Conservation (phyloP, 2,113 vertebrate genomes). For the Tychaedon coryphoeus region DNA sequence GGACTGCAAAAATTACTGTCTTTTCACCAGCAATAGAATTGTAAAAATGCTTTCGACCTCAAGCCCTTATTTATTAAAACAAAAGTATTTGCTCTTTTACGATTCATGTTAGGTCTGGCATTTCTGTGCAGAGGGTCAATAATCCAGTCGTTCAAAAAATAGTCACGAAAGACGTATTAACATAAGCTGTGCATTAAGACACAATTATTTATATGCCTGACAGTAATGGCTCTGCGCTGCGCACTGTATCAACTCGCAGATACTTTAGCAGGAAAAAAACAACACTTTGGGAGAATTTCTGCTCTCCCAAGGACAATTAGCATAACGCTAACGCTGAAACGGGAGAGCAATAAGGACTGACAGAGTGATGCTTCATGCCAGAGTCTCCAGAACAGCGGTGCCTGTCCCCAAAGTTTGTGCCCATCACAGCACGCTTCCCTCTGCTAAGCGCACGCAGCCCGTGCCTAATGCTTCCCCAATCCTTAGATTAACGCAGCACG, state of each 20-base stretch:
- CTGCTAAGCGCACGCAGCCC: background rate
- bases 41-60: background rate
- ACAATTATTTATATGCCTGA: slow-evolving; percentile 39
- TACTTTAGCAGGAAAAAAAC: background rate
- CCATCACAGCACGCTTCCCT: background rate
- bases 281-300: background rate
- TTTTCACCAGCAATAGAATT: background rate
- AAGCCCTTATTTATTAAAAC: background rate
- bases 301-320: background rate
- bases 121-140: slow-evolving; percentile 32
- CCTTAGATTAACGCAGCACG: background rate
- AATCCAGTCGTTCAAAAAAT: slow-evolving; percentile 40
- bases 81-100: background rate
- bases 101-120: slow-evolving; percentile 1
- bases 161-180: slow-evolving; percentile 45
- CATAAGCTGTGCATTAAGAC: slow-evolving; percentile 54
- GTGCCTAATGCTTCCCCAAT: background rate
- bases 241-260: background rate
- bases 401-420: background rate
- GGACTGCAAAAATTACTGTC: background rate
- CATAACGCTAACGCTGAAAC: background rate
- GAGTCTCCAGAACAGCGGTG: background rate
- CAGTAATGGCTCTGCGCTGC: background rate
- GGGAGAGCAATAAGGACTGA: background rate
- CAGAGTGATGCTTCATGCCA: background rate